Base-by-base conservation (phyloP, 2,888 invertebrate species). In the Aleiodes testaceus region DNA sequence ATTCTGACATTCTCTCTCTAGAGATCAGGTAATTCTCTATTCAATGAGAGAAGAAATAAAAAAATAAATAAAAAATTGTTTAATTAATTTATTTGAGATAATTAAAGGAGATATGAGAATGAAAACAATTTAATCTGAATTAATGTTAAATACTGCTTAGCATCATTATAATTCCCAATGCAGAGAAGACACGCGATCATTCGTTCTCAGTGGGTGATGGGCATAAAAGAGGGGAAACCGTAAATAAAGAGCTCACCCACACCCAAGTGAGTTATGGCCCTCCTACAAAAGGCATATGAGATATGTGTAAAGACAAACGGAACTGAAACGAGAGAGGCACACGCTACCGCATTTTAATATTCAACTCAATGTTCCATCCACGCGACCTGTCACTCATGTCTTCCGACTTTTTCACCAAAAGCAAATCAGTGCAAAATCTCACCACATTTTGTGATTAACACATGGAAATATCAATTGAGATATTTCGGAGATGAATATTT, bases 281-380 rank as follows among this genome's bases (percentile, higher is more conserved):
- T 36, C 18, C 18, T 44, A 44, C 61, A 44, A 61, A 44, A 44
- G 36, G 55, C 55, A 30, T 14, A 36, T 26, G 36, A 9, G 36
- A 36, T 36, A 36, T 55, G 55, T 30, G 36, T 55, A 16, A 55
- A 22, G 30, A 26, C 6, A 7, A 55, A 55, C 55, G 26, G 55
- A 55, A 55, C 26, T 53, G 20, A 53, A 11, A 53, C 22, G 26
- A 59, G n/a, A 59, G n/a, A 50, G 59, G 59, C 59, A 59, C 59
- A 59, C 59, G 59, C 59, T 59, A 59, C n/a, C 9, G 59, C 36
- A 16, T 59, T 66, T 85, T 83, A 82, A 82, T 85, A 86, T 86
- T 86, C 86, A 76, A 73, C 72, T 74, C 75, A 79, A 78, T 63
- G 83, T 82, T 77, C 78, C 74, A 80, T 85, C 84, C 85, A 86